Conservation (phyloP, 2,797 vertebrate species). For the Pogoniulus pusillus region DNA sequence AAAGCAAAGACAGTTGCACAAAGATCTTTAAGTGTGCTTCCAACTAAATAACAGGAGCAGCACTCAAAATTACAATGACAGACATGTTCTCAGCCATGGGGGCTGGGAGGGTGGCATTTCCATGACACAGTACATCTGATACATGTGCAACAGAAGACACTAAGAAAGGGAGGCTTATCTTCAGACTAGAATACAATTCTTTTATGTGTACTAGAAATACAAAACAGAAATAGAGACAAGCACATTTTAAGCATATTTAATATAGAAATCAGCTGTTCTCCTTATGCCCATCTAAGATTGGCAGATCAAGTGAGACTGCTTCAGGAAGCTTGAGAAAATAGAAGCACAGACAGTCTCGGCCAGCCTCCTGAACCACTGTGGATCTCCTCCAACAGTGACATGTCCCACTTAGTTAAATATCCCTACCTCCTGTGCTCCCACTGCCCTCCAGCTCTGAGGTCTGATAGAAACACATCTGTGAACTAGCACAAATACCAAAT, state of each 20-base stretch:
- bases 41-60: neutral
- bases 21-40: neutral
- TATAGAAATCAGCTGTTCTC: neutral
- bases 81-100: neutral
- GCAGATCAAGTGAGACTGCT: neutral
- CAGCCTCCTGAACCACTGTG: neutral
- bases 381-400: neutral
- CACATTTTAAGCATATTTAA: neutral
- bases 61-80: neutral
- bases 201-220: neutral
- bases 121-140: neutral
- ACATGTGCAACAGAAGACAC: neutral
- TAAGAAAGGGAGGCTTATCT: neutral
- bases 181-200: neutral
- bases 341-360: neutral
- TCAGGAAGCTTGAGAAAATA: neutral
- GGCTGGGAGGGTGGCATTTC: neutral
- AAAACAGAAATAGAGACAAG: neutral
- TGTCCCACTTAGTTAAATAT: neutral
- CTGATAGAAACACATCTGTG: neutral
- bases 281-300: neutral
- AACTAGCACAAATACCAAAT: neutral
- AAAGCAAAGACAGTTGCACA: neutral
- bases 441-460: neutral
- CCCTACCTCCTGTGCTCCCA: neutral